Base-by-base conservation (phyloP, 2,797 vertebrate genomes). In the Clarias pachynema region DNA sequence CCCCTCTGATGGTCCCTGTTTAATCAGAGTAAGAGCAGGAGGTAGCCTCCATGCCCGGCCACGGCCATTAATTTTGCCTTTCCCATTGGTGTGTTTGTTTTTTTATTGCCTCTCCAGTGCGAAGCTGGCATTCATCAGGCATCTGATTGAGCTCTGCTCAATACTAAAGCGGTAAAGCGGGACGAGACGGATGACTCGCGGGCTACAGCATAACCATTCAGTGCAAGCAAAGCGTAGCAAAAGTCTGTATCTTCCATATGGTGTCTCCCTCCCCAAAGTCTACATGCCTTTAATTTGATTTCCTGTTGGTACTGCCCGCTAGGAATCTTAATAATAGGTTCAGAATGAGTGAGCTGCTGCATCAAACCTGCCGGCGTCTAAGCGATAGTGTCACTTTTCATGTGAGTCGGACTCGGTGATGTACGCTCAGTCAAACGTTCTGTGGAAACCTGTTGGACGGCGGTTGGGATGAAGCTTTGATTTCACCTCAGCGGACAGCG, bases 1-100 rank as follows among this genome's bases (percentile, higher is more conserved):
- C 86, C 87, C 81, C 87, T 91, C 86, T 89, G 91, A 94, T 90
- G 90, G 90, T 91, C 88, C 86, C 89, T 95, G 92, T 95, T 95
- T 96, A 95, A 95, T 96, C 94, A 95, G 93, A 92, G 91, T 95
- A 94, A 95, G 92, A 96, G 95, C 91, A 63, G 56, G 87, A 88
- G 90, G 88, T 91, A 89, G 87, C 91, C 89, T 91, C 78, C 53
- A 63, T 86, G 85, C 89, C 91, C 85, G 74, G 86, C 89, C 88
- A 87, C 81, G 87, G 86, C 89, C 90, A 94, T 94, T 94, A 88
- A 94, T 93, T 93, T 90, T 90, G 89, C 90, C 87, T 91, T 88
- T 89, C 63, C 87, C 90, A 89, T 92, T 92, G 91, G 90, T 95
- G 94, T 93, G 91, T 93, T 88, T 91, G 83, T 88, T 88, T 87